Evolutionary conservation across 2,797 vertebrate species (phyloP).

Genomic region (Gallirallus australis): DNA sequence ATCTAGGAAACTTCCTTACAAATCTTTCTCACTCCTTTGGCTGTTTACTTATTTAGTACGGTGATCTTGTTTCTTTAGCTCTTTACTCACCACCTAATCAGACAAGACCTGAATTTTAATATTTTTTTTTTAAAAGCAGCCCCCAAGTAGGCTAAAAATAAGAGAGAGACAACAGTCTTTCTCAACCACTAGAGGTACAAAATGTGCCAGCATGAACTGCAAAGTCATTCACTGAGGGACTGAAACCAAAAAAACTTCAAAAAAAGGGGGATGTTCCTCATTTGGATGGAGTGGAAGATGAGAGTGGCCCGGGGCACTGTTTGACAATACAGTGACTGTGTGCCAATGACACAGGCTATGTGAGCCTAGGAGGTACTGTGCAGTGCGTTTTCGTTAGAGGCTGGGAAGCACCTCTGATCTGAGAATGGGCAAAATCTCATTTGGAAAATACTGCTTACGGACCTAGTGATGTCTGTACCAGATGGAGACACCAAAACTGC

Average conservation of each 20-base stretch:
- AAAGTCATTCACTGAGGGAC: not conserved
- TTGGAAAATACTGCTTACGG: not conserved
- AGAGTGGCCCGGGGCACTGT: not conserved
- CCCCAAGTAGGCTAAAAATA: not conserved
- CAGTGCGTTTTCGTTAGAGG: not conserved
- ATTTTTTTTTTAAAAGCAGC: not conserved
- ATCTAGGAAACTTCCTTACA: not conserved
- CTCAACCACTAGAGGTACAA: not conserved
- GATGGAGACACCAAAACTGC: not conserved
- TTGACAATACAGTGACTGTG: not conserved
- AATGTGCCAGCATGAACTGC: slow-evolving; percentile 1
- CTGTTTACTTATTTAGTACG: not conserved
- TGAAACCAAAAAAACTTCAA: not conserved
- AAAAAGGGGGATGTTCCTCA: not conserved
- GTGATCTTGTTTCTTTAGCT: not conserved
- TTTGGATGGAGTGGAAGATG: not conserved
- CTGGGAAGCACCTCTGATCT: not conserved
- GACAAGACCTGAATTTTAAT: not conserved
- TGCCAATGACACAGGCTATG: not conserved
- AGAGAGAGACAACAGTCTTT: not conserved
- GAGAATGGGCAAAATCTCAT: not conserved
- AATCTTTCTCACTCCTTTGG: not conserved
- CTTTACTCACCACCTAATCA: not conserved
- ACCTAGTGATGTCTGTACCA: not conserved
- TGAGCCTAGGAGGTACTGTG: not conserved